A percentile compares a stretch with the other conserved stretches of the same genome.
Evolutionary conservation across 2,888 invertebrate species (phyloP).

Genomic region (Sinohyriopsis cumingii): DNA sequence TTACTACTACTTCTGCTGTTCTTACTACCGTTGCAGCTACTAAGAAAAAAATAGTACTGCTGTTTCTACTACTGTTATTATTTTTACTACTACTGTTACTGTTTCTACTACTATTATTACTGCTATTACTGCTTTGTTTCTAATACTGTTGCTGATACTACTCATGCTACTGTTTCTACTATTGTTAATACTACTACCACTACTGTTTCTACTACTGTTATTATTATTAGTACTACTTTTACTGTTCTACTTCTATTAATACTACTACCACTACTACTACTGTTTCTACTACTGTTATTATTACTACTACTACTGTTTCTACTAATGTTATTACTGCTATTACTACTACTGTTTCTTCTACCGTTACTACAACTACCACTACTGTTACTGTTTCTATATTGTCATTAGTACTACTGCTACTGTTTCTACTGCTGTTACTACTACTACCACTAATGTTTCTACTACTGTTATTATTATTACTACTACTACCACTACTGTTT

Average conservation of each 20-base stretch:
- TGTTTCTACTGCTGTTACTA: no score
- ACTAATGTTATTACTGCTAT: not conserved
- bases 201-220: no score
- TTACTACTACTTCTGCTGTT: not conserved
- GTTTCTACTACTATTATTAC: conserved; percentile 26
- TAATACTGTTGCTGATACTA: conserved; percentile 18
- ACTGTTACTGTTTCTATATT: no score
- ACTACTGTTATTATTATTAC: no score
- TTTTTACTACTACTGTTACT: conserved; percentile 26
- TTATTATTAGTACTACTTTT: no score
- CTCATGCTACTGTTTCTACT: conserved; percentile 13
- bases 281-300: conserved; percentile 8
- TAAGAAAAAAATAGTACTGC: not conserved
- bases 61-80: conserved; percentile 20
- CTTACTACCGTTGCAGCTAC: not conserved
- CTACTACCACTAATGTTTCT: no score
- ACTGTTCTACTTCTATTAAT: no score
- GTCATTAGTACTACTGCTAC: no score
- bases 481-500: not conserved
- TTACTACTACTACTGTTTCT: conserved; percentile 16
- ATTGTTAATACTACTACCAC: no score
- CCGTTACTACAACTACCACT: no score
- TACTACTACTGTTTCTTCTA: not conserved
- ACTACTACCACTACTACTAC: no score
- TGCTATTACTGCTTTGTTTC: conserved; percentile 16